Base-by-base conservation (phyloP, 2,888 invertebrate species). In the Asteroscopus sphinx region DNA sequence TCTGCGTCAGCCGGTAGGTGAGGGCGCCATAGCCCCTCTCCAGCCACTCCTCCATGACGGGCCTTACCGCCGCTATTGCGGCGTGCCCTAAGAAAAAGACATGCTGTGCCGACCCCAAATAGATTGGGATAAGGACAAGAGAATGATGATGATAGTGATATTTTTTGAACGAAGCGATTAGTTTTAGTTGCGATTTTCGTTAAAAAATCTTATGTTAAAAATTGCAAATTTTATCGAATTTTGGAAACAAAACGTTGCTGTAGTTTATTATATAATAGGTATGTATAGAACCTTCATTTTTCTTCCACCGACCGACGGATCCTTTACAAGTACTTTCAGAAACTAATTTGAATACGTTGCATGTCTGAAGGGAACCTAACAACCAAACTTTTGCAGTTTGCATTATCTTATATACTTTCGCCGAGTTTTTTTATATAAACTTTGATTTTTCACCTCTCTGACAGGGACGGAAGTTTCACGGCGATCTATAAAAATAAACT, bases 381-480 rank as follows among this genome's bases (percentile, higher is more conserved):
- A 74, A 69, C 69, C 67, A 56, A 82, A 81, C 69, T 81, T 80
- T 62, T 44, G 65, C 74, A 74, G 73, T 81, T 76, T 69, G 66
- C 79, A 74, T 77, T 68, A 77, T 71, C 69, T 71, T 61, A 63
- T 58, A 67, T 63, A 71, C 73, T 76, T 76, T 65, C 55, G 32
- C 35, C 41, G 59, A 58, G 48, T 76, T 70, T n/a, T 64, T 52
- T 59, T 68, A 58, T 65, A 68, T 57, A 71, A 78, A 70, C 78
- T 77, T 76, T 73, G 79, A 80, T 80, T 82, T 77, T 79, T 77
- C 76, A 79, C 75, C 77, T 79, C 48, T 58, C 69, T 66, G 60
- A 58, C 61, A 62, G 66, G 69, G 77, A 72, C 76, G 67, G 61
- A 73, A 82, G 73, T 74, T 82, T 70, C 58, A 51, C 68, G 56